Percentiles rank a stretch among this genome's conserved stretches.
Evolutionary conservation across 2,888 invertebrate genomes (phyloP).

Genomic region (Hemicrepidius hirtus): DNA sequence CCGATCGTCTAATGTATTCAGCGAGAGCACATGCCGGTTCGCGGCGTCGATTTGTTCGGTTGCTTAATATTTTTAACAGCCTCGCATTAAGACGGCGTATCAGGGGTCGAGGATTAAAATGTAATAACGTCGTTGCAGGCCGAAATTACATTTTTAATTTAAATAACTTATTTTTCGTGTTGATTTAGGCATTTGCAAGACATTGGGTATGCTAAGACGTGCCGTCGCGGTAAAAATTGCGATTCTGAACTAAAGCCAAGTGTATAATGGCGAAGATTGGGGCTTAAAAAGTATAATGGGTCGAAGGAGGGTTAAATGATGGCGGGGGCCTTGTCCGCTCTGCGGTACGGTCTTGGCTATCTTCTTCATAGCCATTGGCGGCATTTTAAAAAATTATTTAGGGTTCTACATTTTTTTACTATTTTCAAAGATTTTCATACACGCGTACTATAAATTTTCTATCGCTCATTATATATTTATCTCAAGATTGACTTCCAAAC

Average conservation of each 20-base stretch:
- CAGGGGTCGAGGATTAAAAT: conserved; percentile 72
- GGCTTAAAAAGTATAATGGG: conserved; percentile 83
- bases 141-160: conserved; percentile 82
- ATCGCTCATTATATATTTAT: too few species aligned
- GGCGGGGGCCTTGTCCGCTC: conserved; percentile 68
- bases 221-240: conserved; percentile 83
- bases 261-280: conserved; percentile 83
- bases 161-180: conserved; percentile 83
- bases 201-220: conserved; percentile 77
- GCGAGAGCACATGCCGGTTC: conserved; percentile 59
- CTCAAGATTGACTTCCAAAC: too few species aligned
- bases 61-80: conserved; percentile 72
- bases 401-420: not conserved
- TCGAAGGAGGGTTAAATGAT: conserved; percentile 70
- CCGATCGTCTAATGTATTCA: conserved; percentile 71
- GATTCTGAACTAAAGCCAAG: conserved; percentile 83
- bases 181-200: conserved; percentile 79
- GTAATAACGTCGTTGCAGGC: conserved; percentile 72
- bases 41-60: conserved; percentile 70
- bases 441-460: too few species aligned
- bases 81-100: conserved; percentile 69
- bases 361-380: conserved; percentile 61
- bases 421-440: not conserved
- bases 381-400: conserved; percentile 19
- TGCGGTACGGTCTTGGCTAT: conserved; percentile 53